Evolutionary conservation across 1,140 invertebrate species (phyloP).

Genomic region (Drosophila nasuta): DNA sequence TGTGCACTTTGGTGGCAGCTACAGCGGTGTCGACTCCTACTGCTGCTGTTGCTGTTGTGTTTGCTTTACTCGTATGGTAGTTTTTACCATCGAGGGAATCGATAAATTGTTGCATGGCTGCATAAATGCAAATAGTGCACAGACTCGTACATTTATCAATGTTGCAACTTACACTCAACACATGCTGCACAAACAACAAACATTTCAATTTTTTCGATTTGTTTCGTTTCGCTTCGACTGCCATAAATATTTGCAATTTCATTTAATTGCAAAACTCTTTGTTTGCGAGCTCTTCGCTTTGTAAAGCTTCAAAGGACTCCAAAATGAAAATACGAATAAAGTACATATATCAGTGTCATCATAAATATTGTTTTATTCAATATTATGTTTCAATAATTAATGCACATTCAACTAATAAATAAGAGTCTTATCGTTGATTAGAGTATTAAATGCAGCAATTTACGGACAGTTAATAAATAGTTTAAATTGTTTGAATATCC

Average conservation of each 20-base stretch:
- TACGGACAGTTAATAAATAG: neutral
- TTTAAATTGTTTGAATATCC: neutral
- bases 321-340: slow-evolving; percentile 42
- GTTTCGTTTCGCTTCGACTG: slow-evolving; percentile 4
- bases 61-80: slow-evolving; percentile 22
- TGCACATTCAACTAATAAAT: neutral
- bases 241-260: slow-evolving; percentile 40
- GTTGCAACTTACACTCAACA: slow-evolving; percentile 35
- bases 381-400: neutral
- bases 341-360: slow-evolving; percentile 10
- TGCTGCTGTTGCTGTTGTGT: slow-evolving; percentile 9
- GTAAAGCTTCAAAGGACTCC: slow-evolving; percentile 35
- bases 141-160: slow-evolving; percentile 46
- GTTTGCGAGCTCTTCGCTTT: slow-evolving; percentile 19
- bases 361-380: neutral
- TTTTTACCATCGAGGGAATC: slow-evolving; percentile 50
- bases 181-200: slow-evolving; percentile 25
- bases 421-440: neutral
- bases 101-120: slow-evolving; percentile 60
- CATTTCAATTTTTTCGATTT: slow-evolving; percentile 48
- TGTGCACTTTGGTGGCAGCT: neutral
- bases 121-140: slow-evolving; percentile 63
- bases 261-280: slow-evolving; percentile 29
- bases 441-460: slow-evolving; percentile 12
- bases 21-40: no score